Conservation (phyloP, 2,888 invertebrate genomes). For the Nowickia ferox region DNA sequence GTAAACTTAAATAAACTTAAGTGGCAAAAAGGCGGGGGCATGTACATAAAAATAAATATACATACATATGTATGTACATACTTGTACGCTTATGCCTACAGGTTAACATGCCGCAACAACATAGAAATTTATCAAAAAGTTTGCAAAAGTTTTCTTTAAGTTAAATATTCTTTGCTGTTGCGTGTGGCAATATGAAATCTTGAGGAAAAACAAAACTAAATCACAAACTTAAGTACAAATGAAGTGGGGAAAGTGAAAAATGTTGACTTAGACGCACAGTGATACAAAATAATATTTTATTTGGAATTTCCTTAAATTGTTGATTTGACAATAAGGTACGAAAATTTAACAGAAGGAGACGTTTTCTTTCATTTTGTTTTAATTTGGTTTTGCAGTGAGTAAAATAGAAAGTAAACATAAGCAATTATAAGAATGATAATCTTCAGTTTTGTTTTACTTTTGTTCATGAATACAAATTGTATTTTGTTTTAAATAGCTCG, state of each 20-base stretch:
- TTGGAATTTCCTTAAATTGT: too few relatives aligned
- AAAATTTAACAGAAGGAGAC: too few relatives aligned
- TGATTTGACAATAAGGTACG: too few relatives aligned
- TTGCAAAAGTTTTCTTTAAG: slow-evolving; percentile 31
- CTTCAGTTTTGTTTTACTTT: too few relatives aligned
- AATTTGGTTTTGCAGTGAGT: too few relatives aligned
- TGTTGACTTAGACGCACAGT: background rate
- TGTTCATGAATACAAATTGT: too few relatives aligned
- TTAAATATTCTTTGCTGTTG: slow-evolving; percentile 38
- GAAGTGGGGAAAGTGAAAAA: slow-evolving; percentile 17
- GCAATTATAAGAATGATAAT: too few relatives aligned
- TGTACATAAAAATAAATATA: too few relatives aligned
- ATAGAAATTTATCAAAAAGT: slow-evolving; percentile 54
- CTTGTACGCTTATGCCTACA: background rate
- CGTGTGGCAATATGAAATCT: slow-evolving; percentile 44
- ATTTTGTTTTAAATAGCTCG: too few relatives aligned
- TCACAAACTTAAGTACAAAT: slow-evolving; percentile 33
- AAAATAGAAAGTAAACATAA: too few relatives aligned
- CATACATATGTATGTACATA: too few relatives aligned
- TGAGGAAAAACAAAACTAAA: slow-evolving; percentile 3
- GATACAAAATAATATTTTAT: background rate
- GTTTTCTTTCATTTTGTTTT: too few relatives aligned
- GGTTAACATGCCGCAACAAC: slow-evolving; percentile 36
- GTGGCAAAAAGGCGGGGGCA: background rate
- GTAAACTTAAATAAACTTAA: slow-evolving; percentile 49